phyloP scores from a whole-genome alignment of 2,113 vertebrate genomes.

The Halcyon senegalensis region DNA sequence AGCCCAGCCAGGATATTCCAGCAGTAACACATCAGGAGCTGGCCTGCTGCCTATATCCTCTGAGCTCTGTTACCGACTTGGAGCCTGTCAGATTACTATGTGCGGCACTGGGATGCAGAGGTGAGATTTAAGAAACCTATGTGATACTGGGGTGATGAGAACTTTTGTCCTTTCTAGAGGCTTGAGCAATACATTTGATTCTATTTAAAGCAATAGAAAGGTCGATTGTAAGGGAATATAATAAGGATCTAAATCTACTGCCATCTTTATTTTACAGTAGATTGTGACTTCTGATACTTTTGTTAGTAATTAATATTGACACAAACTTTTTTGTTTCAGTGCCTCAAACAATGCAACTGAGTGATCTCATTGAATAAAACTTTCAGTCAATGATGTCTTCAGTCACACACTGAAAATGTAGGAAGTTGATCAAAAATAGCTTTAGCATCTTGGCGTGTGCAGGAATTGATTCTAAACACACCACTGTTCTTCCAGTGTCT shows the following conservation, averaged over 20 bases:
- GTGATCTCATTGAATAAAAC: not conserved
- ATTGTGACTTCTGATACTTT: not conserved
- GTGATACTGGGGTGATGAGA: not conserved
- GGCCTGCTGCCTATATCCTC: conserved; percentile 90
- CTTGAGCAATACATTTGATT: not conserved
- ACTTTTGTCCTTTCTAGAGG: not conserved
- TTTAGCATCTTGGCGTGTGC: not conserved
- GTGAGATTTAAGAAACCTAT: conserved; percentile 64
- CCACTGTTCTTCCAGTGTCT: not conserved
- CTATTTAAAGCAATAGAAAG: not conserved
- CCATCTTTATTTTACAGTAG: not conserved
- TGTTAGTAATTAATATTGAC: not conserved
- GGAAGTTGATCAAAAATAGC: not conserved
- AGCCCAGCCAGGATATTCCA: conserved; percentile 50
- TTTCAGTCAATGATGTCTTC: not conserved
- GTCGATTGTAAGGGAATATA: not conserved
- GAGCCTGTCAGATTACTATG: conserved; percentile 94
- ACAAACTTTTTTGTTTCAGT: not conserved
- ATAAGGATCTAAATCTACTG: not conserved
- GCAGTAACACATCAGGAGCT: conserved; percentile 77
- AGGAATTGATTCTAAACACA: not conserved
- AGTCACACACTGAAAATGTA: not conserved
- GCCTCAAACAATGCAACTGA: not conserved
- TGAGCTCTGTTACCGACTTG: conserved; percentile 94
- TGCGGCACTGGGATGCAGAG: conserved; percentile 96